A percentile compares a stretch with the other conserved stretches of the same genome.
phyloP scores from a whole-genome alignment of 1,140 invertebrate genomes.

The Pogonus chalceus region DNA sequence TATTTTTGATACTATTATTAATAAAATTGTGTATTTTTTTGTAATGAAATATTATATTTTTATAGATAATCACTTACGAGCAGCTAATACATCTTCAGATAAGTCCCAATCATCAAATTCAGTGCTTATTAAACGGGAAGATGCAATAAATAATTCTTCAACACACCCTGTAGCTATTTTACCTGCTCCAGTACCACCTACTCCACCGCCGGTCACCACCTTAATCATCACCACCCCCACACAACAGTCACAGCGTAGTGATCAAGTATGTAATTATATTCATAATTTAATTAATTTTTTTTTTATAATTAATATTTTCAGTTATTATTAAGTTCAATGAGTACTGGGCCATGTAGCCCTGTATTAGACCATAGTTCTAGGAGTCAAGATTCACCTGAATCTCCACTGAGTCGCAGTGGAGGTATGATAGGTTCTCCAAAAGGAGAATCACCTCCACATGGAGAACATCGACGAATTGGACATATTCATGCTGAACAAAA shows the following conservation, averaged over 20 bases:
- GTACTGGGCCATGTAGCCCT: constrained; percentile 24
- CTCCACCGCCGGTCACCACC: constrained; percentile 20
- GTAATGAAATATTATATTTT: not conserved
- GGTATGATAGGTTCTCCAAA: not conserved
- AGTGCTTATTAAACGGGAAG: not conserved
- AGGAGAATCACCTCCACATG: constrained; percentile 22
- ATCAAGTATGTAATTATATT: constrained; percentile 25
- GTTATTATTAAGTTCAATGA: constrained; percentile 27
- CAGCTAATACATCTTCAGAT: not conserved
- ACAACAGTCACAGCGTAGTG: constrained; percentile 27
- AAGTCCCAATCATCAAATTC: not conserved
- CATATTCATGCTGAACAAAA: constrained; percentile 98
- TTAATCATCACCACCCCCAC: constrained; percentile 37
- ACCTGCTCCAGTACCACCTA: constrained; percentile 21
- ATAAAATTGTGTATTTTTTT: not conserved
- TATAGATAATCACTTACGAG: not conserved
- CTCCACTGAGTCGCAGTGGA: not conserved
- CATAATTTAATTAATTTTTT: constrained; percentile 9
- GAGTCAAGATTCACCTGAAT: constrained; percentile 6
- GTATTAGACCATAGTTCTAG: constrained; percentile 20
- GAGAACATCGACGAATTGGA: constrained; percentile 62
- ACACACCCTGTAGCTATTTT: constrained; percentile 18
- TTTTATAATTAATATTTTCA: no score
- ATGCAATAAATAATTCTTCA: constrained; percentile 15
- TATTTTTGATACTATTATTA: no score